phyloP scores from a whole-genome alignment of 2,888 invertebrate species.

The Dynastes tityus region DNA sequence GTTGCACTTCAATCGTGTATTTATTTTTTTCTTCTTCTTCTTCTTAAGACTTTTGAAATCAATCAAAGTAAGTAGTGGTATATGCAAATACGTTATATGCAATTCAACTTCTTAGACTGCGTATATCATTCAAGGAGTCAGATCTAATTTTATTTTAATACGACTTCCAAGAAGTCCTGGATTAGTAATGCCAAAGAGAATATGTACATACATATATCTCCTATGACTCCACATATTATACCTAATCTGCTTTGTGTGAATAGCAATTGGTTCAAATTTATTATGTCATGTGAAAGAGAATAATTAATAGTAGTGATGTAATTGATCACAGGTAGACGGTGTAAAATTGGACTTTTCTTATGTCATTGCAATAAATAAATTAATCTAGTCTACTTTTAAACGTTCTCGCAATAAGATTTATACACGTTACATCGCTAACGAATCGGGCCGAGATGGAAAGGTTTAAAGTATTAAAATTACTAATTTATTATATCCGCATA shows the following conservation, averaged over 20 bases:
- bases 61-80: too few relatives aligned
- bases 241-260: slow-evolving; percentile 22
- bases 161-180: slow-evolving; percentile 14
- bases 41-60: too few relatives aligned
- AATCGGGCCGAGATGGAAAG: neutral
- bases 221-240: neutral
- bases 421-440: slow-evolving; percentile 9
- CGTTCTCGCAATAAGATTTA: slow-evolving; percentile 16
- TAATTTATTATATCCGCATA: neutral
- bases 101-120: too few relatives aligned
- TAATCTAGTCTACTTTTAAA: slow-evolving; percentile 16
- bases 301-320: slow-evolving; percentile 36
- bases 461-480: neutral
- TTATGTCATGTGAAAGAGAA: slow-evolving; percentile 31
- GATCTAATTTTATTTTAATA: slow-evolving; percentile 20
- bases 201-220: neutral
- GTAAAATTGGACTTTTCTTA: slow-evolving; percentile 21
- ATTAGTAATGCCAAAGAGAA: slow-evolving; percentile 5
- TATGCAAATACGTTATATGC: too few relatives aligned
- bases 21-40: too few relatives aligned
- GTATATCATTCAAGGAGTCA: slow-evolving; percentile 9
- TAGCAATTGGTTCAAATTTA: slow-evolving; percentile 31
- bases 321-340: slow-evolving; percentile 28
- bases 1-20: too few relatives aligned
- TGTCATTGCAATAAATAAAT: slow-evolving; percentile 39